Percentiles rank a stretch among this genome's conserved stretches.
These are phyloP conservation scores for Maconellicoccus hirsutus DNA, from an alignment of 1,140 invertebrate species.

Conservation along the genomic window DNA sequence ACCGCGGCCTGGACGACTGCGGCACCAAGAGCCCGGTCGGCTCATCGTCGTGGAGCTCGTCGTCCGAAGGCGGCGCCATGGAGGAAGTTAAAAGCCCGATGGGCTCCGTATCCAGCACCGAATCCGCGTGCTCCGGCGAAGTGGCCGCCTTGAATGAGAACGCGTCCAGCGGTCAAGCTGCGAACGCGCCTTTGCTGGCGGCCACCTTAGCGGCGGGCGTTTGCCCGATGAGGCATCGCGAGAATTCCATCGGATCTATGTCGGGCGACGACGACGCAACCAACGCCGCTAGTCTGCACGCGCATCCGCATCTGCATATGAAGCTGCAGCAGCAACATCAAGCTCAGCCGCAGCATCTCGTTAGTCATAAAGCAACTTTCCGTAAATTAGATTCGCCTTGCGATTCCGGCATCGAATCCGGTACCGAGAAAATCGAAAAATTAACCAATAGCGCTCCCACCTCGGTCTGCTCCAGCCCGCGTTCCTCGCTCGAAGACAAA, in stretches of 20 bases:
- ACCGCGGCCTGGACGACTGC: constrained; percentile 30
- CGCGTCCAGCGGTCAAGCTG: constrained; percentile 41
- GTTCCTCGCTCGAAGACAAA: constrained; percentile 71
- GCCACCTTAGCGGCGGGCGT: constrained; percentile 59
- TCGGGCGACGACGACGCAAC: constrained; percentile 62
- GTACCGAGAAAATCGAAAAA: constrained; percentile 72
- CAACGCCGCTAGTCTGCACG: constrained; percentile 41
- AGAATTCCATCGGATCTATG: constrained; percentile 59
- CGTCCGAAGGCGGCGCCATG: constrained; percentile 45
- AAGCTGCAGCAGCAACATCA: constrained; percentile 34
- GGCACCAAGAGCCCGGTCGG: constrained; percentile 44
- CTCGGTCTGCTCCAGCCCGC: constrained; percentile 70
- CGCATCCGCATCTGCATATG: constrained; percentile 42
- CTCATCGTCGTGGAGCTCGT: constrained; percentile 50
- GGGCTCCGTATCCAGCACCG: constrained; percentile 73
- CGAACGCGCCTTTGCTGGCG: constrained; percentile 56
- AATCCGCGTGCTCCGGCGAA: constrained; percentile 55
- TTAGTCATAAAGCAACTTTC: constrained; percentile 32
- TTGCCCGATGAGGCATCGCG: constrained; percentile 49
- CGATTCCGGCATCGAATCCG: constrained; percentile 84
- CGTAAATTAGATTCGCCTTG: constrained; percentile 77
- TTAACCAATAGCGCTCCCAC: constrained; percentile 55
- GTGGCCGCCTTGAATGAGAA: constrained; percentile 50
- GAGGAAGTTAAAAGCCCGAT: constrained; percentile 64
- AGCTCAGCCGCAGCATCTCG: constrained; percentile 30